These are phyloP conservation scores for Drosophila bifasciata DNA, from an alignment of 1,140 invertebrate genomes.

Conservation along the genomic window DNA sequence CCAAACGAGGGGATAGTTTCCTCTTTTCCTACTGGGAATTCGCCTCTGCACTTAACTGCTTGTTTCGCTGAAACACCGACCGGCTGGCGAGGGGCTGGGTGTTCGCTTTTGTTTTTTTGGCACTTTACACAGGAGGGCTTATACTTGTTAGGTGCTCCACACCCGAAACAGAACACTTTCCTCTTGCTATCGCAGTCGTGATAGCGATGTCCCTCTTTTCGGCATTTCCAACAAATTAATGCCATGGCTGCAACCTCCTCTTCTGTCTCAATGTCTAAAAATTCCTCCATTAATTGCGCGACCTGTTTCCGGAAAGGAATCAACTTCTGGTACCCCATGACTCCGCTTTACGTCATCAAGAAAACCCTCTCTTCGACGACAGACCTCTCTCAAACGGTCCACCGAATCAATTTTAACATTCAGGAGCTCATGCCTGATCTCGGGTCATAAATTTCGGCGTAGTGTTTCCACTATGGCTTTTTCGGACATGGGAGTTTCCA, in stretches of 20 bases:
- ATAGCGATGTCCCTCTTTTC: constrained; percentile 18
- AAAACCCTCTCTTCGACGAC: constrained; percentile 1
- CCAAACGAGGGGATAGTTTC: background rate
- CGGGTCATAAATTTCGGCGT: background rate
- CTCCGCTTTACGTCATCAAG: constrained; percentile 3
- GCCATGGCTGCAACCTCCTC: background rate
- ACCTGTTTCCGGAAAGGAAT: constrained; percentile 8
- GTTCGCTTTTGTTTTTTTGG: constrained; percentile 13
- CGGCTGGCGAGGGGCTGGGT: constrained; percentile 7
- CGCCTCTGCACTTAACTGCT: background rate
- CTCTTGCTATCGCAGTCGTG: constrained; percentile 18
- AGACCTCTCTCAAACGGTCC: constrained; percentile 7
- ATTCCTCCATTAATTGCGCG: constrained; percentile 4
- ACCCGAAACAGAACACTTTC: constrained; percentile 2
- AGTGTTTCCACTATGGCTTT: background rate
- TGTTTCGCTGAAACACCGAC: background rate
- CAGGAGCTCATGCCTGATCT: constrained; percentile 1
- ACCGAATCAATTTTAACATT: background rate
- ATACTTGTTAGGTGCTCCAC: background rate
- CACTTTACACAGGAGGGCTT: constrained; percentile 19
- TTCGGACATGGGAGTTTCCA: background rate
- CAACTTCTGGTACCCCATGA: background rate
- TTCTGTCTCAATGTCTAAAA: background rate
- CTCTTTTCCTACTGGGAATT: no score
- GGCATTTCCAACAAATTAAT: constrained; percentile 30